Base-by-base conservation (phyloP, 2,113 vertebrate species). In the Baryphthengus martii region DNA sequence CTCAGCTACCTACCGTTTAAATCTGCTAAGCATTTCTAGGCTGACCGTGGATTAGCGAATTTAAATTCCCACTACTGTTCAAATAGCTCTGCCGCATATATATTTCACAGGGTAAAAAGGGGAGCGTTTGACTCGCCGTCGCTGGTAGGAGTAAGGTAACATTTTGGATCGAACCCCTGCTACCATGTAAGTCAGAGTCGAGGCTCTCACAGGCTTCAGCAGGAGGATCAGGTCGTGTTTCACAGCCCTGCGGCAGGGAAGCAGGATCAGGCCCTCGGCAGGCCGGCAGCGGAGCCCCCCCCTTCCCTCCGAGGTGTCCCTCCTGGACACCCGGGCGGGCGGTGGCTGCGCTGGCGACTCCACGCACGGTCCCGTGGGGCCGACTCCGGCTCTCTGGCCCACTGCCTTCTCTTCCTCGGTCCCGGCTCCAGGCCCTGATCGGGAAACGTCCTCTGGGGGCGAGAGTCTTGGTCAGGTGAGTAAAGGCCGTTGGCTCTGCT, bases 61-160 rank as follows among this genome's bases (percentile, higher is more conserved):
- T 67, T 73, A 58, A 94, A 96, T 96, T 91, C 88, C 74, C 94
- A 92, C 85, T 91, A 66, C 91, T 61, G 75, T 96, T 88, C 89
- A 81, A 93, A 95, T 96, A 95, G 75, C 78, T 95, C 35, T 47
- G 61, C 79, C 49, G 17, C 70, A 29, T 83, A 78, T 89, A 55
- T 85, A 93, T 94, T 93, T 80, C 83, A 89, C 81, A 88, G 82
- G 11, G 56, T 53, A 86, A 84, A 86, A 93, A 45, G 58, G 66
- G 55, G 56, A 93, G 56, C 59, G 26, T 40, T 84, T 44, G 61
- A 86, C 73, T 74, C 7, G 73, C 47, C 4, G 28, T 52, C 24
- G 7, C 83, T 66, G 77, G 65, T 71, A 42, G 93, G 88, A 81
- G 89, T 94, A 95, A 78, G 61, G 63, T 89, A 44, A 94, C 85